Evolutionary conservation across 2,797 vertebrate species (phyloP), one percentile per base, ranked within the genome.

Genomic region (Psittacula echo): DNA sequence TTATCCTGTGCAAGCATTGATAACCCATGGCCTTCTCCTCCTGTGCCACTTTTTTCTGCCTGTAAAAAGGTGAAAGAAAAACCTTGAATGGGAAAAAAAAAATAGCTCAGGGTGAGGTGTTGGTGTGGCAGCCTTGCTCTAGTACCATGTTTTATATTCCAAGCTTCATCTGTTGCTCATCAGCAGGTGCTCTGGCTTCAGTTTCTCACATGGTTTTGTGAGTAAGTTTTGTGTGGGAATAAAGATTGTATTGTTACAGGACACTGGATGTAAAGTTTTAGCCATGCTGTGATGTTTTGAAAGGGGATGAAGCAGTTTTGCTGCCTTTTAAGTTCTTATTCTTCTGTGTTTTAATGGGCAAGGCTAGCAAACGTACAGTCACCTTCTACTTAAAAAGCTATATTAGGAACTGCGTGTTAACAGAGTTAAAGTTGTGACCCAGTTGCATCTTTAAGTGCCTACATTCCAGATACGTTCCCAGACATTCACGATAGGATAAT

Each of bases 221-320:
- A 95, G 77, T 78, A 77, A 92, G 65, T 77, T 77, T 80, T 85
- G 65, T 89, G 48, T 93, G 77, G 67, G 54, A 93, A 88, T 87
- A 91, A 88, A 96, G 80, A 61, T 45, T 4, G 2, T 53, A 21
- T 79, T 93, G 56, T 86, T 80, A 19, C 0, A 6, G 75, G 29
- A 50, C 61, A 12, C 34, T 76, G 66, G 53, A 44, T 87, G 11
- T 62, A n/a, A 68, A 89, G 68, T 32, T 53, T 74, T 87, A 94
- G 90, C 75, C 77, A 29, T 27, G 71, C 51, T 86, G 75, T n/a
- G 61, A 27, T 0, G 0, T 78, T 93, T 70, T 90, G 44, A 84
- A 76, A 72, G 60, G 37, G 17, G 51, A 79, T 87, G 83, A 89
- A 86, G 62, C 47, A 85, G 60, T 53, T 68, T 48, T 88, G 17